Evolutionary conservation across 2,113 vertebrate species (phyloP).

Genomic region (Microcebus tavaratra): DNA sequence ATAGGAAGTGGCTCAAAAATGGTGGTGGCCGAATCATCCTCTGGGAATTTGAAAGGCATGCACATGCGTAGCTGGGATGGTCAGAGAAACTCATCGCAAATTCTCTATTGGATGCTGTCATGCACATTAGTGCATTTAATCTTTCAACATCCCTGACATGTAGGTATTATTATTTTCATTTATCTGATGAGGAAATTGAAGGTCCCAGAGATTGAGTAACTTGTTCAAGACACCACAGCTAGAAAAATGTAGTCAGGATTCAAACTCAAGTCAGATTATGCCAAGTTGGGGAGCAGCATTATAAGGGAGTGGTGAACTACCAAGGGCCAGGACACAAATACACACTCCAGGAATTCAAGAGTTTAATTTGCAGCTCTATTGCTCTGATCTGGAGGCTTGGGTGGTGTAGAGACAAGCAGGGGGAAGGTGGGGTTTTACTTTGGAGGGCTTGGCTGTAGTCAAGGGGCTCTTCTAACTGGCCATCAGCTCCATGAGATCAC

Average conservation of each 20-base stretch:
- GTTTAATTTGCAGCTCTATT: not conserved
- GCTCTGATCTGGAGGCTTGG: not conserved
- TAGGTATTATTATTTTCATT: slow-evolving; percentile 16
- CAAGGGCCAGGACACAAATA: not conserved
- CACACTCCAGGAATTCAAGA: not conserved
- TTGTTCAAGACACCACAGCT: not conserved
- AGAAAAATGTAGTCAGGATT: not conserved
- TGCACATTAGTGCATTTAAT: slow-evolving; percentile 16
- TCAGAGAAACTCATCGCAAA: not conserved
- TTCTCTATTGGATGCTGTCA: not conserved
- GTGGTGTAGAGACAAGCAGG: not conserved
- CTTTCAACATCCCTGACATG: not conserved
- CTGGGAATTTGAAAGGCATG: not conserved
- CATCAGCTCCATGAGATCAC: not conserved
- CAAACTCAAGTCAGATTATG: not conserved
- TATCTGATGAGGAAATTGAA: not conserved
- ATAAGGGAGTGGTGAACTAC: not conserved
- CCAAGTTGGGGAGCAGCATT: not conserved
- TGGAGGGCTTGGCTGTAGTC: not conserved
- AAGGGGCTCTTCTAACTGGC: not conserved
- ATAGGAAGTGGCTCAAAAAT: not conserved
- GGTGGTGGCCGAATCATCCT: not conserved
- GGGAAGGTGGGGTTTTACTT: not conserved
- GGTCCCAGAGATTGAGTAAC: not conserved
- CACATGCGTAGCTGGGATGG: not conserved